phyloP scores from a whole-genome alignment of 2,888 invertebrate genomes.

The Pseudococcus longispinus region DNA sequence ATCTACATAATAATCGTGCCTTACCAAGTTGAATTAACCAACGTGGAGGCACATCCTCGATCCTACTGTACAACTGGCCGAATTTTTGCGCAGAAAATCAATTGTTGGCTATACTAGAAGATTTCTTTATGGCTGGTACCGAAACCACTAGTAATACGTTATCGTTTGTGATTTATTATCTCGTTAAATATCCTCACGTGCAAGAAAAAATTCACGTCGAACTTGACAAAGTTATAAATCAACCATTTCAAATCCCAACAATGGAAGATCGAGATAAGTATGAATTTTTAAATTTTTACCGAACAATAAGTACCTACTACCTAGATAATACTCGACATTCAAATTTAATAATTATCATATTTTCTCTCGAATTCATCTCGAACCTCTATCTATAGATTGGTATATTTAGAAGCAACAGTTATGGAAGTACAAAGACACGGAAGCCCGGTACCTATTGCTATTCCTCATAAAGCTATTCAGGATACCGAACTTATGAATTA shows the following conservation, averaged over 20 bases:
- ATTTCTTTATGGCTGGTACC: constrained; percentile 74
- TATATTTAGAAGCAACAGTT: constrained; percentile 64
- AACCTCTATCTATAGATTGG: constrained; percentile 58
- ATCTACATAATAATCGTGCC: no score
- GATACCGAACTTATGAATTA: constrained; percentile 65
- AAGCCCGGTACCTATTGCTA: constrained; percentile 66
- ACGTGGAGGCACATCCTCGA: not conserved
- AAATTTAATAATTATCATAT: not conserved
- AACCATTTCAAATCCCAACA: constrained; percentile 66
- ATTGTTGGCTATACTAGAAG: constrained; percentile 67
- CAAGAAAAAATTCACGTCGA: constrained; percentile 69
- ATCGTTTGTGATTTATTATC: constrained; percentile 69
- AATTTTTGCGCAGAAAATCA: constrained; percentile 62
- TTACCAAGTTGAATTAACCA: no score
- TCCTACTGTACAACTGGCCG: not conserved
- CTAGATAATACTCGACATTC: not conserved
- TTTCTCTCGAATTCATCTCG: not conserved
- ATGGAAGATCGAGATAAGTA: constrained; percentile 68
- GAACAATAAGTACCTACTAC: no score
- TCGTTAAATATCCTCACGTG: constrained; percentile 68
- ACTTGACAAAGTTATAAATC: constrained; percentile 69
- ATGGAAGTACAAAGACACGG: constrained; percentile 67
- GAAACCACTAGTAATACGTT: constrained; percentile 75
- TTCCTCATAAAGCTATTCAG: constrained; percentile 66
- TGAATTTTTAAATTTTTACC: not conserved